A percentile compares a stretch with the other conserved stretches of the same genome.
Conservation (phyloP, 2,113 vertebrate genomes). For the Thryonomys swinderianus region DNA sequence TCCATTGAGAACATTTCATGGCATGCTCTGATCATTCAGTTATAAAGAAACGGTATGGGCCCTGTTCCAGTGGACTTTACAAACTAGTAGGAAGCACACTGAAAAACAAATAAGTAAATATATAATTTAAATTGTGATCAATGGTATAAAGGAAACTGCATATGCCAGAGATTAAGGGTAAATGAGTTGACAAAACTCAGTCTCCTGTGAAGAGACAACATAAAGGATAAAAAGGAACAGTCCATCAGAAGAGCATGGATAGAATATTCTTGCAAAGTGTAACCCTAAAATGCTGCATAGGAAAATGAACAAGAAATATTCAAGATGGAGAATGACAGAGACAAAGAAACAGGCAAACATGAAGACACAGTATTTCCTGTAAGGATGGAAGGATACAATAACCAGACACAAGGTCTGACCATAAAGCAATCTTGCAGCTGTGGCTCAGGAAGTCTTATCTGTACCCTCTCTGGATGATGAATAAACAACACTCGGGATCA, state of each 20-base stretch:
- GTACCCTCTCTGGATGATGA: not conserved
- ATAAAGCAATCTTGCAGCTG: not conserved
- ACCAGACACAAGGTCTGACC: not conserved
- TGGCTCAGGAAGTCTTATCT: not conserved
- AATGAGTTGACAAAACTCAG: not conserved
- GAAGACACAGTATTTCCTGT: not conserved
- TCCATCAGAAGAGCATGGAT: not conserved
- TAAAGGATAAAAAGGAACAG: not conserved
- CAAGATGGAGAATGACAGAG: not conserved
- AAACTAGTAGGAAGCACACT: not conserved
- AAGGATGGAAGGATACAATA: not conserved
- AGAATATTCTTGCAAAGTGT: not conserved
- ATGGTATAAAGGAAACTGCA: not conserved
- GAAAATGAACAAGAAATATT: not conserved
- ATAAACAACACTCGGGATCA: not conserved
- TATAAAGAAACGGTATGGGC: not conserved
- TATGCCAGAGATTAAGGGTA: not conserved
- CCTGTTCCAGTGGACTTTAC: not conserved
- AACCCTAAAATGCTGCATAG: not conserved
- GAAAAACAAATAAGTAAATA: constrained; percentile 5
- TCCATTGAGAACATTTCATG: not conserved
- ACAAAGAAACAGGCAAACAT: not conserved
- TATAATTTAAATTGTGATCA: not conserved
- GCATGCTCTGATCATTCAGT: not conserved
- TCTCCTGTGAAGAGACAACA: not conserved